Conservation (phyloP, 2,888 invertebrate species). For the Heliconius hortense region DNA sequence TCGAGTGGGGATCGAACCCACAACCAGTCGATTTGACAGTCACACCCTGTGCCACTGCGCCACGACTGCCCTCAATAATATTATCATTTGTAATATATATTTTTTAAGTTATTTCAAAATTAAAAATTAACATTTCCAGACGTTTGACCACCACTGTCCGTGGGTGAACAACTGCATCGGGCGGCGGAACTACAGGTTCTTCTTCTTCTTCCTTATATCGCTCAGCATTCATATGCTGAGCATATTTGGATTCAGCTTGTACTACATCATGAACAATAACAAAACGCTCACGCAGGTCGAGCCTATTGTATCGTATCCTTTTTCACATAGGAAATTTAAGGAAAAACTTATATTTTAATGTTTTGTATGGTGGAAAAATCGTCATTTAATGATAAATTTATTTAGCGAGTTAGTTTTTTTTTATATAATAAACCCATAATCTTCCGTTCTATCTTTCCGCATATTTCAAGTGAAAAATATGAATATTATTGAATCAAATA, state of each 20-base stretch:
- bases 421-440: background rate
- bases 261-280: slow-evolving; percentile 94
- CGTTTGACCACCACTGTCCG: slow-evolving; percentile 99
- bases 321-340: slow-evolving; percentile 45
- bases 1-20: too few species aligned
- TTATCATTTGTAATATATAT: too few species aligned
- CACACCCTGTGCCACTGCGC: too few species aligned
- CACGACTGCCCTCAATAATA: too few species aligned
- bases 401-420: too few species aligned
- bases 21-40: too few species aligned
- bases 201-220: slow-evolving; percentile 98
- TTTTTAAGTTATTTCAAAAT: background rate
- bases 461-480: background rate
- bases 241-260: slow-evolving; percentile 96
- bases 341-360: too few species aligned
- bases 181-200: slow-evolving; percentile 97
- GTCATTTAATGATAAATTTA: background rate
- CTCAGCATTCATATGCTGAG: slow-evolving; percentile 98
- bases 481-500: too few species aligned
- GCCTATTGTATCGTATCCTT: slow-evolving; percentile 94
- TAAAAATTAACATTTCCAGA: slow-evolving; percentile 86
- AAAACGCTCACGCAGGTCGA: slow-evolving; percentile 89
- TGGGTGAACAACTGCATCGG: slow-evolving; percentile 99
- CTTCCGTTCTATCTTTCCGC: too few species aligned
- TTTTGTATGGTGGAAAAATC: too few species aligned